Base-by-base conservation (phyloP, 2,888 invertebrate genomes). In the Microplitis deprimator region DNA sequence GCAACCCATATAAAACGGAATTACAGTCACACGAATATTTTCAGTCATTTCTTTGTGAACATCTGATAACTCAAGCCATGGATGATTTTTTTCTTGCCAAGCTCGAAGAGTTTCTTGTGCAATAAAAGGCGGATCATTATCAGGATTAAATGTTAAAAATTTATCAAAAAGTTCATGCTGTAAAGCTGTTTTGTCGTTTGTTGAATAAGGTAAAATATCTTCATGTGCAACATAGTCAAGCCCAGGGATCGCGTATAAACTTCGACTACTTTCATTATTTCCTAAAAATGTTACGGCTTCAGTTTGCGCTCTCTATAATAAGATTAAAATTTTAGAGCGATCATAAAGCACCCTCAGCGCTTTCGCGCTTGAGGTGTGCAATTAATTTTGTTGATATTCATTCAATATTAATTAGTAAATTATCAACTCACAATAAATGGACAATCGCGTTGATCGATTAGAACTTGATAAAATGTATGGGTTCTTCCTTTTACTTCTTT, bases 11-110 rank as follows among this genome's bases (percentile, higher is more conserved):
- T 98, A 98, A 91, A 98, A 99, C 0, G 99, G 99, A 90, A 98
- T 99, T 75, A 99, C 99, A 10, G 99, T 99, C 60, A 99, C 96
- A 70, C 98, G 92, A 81, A 98, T 95, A 88, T 96, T 95, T 90
- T 99, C 98, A 0, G 99, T 99, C 0, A 98, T 98, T 91, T 99
- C 98, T 85, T 97, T 96, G 89, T 98, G 98, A 7, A 99, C 98
- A 90, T 98, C 98, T 50, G 98, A 97, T 78, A 99, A 91, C 88
- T 98, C 98, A 62, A 99, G 90, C 98, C 98, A 98, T 0, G 98
- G 97, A 89, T 98, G 97, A 91, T 98, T 98, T 89, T 98, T 97
- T 86, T 98, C 97, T 90, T 98, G 98, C 98, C 98, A 99, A 0
- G 97, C 96, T 83, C 94, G 93, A 2, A 98, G 91, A 0, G 97